Evolutionary conservation across 2,888 invertebrate species (phyloP), one percentile per base, ranked within the genome.

Genomic region (Tetramorium bicarinatum): DNA sequence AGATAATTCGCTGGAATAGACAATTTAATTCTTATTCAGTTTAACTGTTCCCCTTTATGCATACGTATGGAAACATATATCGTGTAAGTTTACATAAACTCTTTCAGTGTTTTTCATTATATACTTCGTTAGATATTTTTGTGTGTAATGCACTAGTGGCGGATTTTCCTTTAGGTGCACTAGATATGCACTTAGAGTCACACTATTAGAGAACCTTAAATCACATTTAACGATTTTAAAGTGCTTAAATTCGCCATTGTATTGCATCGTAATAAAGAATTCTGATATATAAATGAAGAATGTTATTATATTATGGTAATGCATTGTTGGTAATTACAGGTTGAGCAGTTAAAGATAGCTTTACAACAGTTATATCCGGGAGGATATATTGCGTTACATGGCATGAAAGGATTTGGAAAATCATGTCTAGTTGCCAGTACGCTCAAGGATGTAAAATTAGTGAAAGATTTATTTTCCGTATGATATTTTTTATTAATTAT

Each of bases 341-440:
- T 96, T 89, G 87, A 94, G 83, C 94, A 95, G 88, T 95, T 97
- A 62, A 95, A 95, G 62, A 85, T 90, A n/a, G 95, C 95, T 74
- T 92, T 97, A 52, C 92, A 93, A 71, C 91, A 92, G 1, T 92
- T 97, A 34, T 91, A 95, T 41, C 95, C 96, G 7, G 96, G 96
- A 87, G 95, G 96, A 84, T 96, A 96, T 86, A 94, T 97, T 3
- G 96, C 96, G 0, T 95, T 97, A 18, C 96, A 97, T 92, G 97
- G 97, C 13, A 97, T 97, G 97, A 96, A 97, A n/a, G 97, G 97
- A 1, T 96, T 96, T 88, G 97, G 97, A 41, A 97, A 97, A 95
- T 97, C 97, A 0, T 96, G 96, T 76, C 95, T 97, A 13, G 96
- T 96, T 0, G 96, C 96, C 83, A 96, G 96, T 82, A 96, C 96